phyloP scores from a whole-genome alignment of 2,888 invertebrate species.

The Apomyelois bistriatella region DNA sequence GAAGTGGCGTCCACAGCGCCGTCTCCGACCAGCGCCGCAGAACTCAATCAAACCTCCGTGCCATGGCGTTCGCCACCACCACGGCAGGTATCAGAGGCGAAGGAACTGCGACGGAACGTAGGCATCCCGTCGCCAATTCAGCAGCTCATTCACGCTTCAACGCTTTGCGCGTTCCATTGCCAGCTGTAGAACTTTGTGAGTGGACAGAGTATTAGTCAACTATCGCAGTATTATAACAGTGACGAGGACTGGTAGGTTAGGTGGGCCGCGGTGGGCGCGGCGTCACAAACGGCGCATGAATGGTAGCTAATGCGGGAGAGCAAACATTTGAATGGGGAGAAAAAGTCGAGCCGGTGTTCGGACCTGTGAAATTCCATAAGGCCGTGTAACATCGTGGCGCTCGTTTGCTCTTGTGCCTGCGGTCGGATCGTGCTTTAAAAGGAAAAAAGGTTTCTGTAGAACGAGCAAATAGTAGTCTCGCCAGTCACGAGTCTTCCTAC shows the following conservation, averaged over 20 bases:
- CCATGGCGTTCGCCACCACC: slow-evolving; percentile 67
- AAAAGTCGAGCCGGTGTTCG: slow-evolving; percentile 60
- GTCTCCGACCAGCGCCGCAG: slow-evolving; percentile 54
- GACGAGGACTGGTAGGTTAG: slow-evolving; percentile 76
- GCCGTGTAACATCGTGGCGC: slow-evolving; percentile 73
- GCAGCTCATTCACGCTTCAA: slow-evolving; percentile 73
- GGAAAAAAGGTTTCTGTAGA: slow-evolving; percentile 74
- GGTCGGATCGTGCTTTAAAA: slow-evolving; percentile 73
- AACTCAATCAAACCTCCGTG: slow-evolving; percentile 65
- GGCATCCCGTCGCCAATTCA: slow-evolving; percentile 44
- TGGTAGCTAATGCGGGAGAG: slow-evolving; percentile 76
- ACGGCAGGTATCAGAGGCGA: slow-evolving; percentile 67
- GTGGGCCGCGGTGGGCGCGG: slow-evolving; percentile 67
- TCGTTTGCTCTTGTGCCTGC: slow-evolving; percentile 73
- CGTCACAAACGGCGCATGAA: slow-evolving; percentile 66
- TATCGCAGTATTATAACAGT: slow-evolving; percentile 80
- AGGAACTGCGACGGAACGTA: slow-evolving; percentile 75
- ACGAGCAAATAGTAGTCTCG: slow-evolving; percentile 71
- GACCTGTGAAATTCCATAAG: slow-evolving; percentile 78
- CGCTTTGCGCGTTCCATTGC: slow-evolving; percentile 77
- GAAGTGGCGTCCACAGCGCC: slow-evolving; percentile 70
- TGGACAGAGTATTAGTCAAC: slow-evolving; percentile 80
- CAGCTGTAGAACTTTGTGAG: slow-evolving; percentile 74
- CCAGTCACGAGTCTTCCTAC: slow-evolving; percentile 69
- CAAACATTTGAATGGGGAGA: slow-evolving; percentile 72